Conservation (phyloP, 1,140 invertebrate genomes). For the Drosophila tsacasi region DNA sequence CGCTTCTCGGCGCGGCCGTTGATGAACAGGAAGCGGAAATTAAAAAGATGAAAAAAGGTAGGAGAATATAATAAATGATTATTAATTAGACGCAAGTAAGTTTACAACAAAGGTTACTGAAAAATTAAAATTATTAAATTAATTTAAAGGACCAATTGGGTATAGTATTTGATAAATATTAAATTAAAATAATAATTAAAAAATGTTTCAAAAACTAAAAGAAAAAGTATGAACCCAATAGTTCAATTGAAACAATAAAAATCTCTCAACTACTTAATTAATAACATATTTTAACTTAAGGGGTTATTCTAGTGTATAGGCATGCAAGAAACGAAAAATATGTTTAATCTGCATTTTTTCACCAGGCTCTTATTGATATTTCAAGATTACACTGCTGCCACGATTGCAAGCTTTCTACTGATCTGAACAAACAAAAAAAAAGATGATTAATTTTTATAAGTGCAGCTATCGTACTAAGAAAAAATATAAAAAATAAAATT, state of each 20-base stretch:
- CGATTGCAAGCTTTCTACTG: too few species aligned
- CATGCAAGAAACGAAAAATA: too few species aligned
- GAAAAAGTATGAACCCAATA: too few species aligned
- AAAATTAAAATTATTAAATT: too few species aligned
- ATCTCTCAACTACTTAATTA: background rate
- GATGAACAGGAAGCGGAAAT: conserved; percentile 96
- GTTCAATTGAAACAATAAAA: background rate
- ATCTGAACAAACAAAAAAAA: too few species aligned
- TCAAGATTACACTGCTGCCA: too few species aligned
- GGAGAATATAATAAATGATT: conserved; percentile 1
- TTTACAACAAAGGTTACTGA: background rate
- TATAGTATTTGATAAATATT: background rate
- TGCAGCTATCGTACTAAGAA: too few species aligned
- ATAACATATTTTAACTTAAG: background rate
- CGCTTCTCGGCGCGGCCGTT: conserved; percentile 97
- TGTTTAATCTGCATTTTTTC: too few species aligned
- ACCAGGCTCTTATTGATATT: too few species aligned
- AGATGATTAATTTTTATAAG: too few species aligned
- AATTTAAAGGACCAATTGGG: background rate
- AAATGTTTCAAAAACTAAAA: background rate
- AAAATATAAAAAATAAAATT: too few species aligned
- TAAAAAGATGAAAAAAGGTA: conserved; percentile 97
- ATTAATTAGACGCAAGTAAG: background rate
- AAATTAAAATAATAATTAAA: background rate
- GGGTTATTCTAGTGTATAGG: too few species aligned